Conservation (phyloP, 2,797 vertebrate species). For the Gymnothorax javanicus region DNA sequence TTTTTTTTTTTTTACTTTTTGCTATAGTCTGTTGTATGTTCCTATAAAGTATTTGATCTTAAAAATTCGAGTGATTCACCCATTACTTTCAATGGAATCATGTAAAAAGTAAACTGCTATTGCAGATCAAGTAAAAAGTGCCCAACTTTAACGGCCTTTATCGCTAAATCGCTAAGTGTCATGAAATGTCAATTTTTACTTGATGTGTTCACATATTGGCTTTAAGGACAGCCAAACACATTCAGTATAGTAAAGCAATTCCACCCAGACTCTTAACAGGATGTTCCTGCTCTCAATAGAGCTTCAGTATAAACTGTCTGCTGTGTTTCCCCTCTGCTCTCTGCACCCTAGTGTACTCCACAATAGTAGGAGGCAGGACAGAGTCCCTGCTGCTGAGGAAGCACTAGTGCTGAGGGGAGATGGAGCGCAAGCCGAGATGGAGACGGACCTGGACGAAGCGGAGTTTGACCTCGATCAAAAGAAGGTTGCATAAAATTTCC, state of each 20-base stretch:
- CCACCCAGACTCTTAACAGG: too few species aligned
- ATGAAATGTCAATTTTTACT: too few species aligned
- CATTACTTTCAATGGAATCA: too few species aligned
- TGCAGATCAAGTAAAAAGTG: too few species aligned
- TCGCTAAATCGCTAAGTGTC: too few species aligned
- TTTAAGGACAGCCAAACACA: not conserved
- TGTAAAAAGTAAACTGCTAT: too few species aligned
- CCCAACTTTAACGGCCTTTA: too few species aligned
- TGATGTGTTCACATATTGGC: not conserved
- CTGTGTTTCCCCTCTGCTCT: not conserved
- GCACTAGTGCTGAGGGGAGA: constrained; percentile 67
- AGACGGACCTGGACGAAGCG: constrained; percentile 67
- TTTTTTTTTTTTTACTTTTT: too few species aligned
- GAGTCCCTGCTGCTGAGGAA: constrained; percentile 37
- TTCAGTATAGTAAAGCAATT: not conserved
- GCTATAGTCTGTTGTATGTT: too few species aligned
- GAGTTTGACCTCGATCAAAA: constrained; percentile 79
- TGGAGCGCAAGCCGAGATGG: constrained; percentile 55
- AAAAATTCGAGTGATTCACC: too few species aligned
- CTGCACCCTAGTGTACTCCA: not conserved
- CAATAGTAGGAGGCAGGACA: constrained; percentile 69
- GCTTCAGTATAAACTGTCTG: not conserved
- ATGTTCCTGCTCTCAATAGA: not conserved
- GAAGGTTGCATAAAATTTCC: constrained; percentile 68
- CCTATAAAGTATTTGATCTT: too few species aligned